Base-by-base conservation (phyloP, 2,113 vertebrate genomes). In the Pimephales promelas region DNA sequence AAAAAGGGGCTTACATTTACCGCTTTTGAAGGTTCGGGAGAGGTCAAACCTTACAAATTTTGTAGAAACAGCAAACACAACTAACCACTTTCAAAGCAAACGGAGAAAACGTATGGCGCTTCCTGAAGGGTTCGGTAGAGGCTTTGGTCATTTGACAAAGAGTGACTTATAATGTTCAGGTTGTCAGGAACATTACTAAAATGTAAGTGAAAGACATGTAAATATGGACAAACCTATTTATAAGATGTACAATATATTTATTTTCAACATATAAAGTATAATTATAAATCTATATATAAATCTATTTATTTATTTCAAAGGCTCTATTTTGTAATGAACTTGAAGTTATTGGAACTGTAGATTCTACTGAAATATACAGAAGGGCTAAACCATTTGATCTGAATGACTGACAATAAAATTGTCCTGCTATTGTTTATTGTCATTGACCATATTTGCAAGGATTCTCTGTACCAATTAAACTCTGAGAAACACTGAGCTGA, bases 251-350 rank as follows among this genome's bases (percentile, higher is more conserved):
- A 94, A 97, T 95, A 94, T 98, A 99, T 99, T 99, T 99, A 99
- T 99, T 99, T 98, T 95, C 91, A 91, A 92, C 97, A 95, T 99
- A 97, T 97, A 96, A 97, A 95, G 96, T 97, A 95, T 96, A 95
- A 97, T 97, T 97, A 95, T 96, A 95, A 93, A 95, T 98, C 97
- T 98, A 97, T 98, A 97, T 99, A 98, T 98, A 99, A 85, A 98
- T 98, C 96, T 99, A 98, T 99, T 98, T 99, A 99, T 99, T 99
- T 99, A 99, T 99, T 99, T 96, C 95, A 94, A 95, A 95, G 93
- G 93, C 91, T 95, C 90, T 95, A 94, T 95, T 95, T 95, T 95
- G 93, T 94, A 93, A 94, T 91, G 92, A 95, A 94, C 92, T 93
- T 94, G 92, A 94, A 94, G 90, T 92, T 92, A 93, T 91, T 82